Evolutionary conservation across 2,797 vertebrate species (phyloP), one percentile per base, ranked within the genome.

Genomic region (Enteromius anoplus): DNA sequence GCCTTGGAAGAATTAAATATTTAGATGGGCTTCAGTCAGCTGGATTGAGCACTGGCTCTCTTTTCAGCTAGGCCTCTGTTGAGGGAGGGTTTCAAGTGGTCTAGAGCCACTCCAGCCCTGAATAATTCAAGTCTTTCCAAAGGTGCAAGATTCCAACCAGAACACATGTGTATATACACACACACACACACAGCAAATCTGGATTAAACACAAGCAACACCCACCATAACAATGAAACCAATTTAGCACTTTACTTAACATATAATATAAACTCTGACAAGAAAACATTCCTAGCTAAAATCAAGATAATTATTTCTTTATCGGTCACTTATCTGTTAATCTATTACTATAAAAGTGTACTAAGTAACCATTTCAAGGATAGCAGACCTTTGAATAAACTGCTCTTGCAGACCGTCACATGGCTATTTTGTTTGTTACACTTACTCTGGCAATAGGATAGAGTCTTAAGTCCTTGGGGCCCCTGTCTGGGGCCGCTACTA

Each of bases 41-140:
- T 51, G 81, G 81, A 76, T 72, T 60, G 45, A 84, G 82, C 75
- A n/a, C 40, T 68, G 84, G 75, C 65, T 86, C 84, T 72, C 62
- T 69, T 85, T 83, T 71, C 81, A 82, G 40, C 58, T 32, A 7
- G 72, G 78, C 51, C 75, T 75, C 78, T 72, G 68, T 29, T 58
- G 62, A 51, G 75, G 53, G 32, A 83, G 78, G 72, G 83, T 83
- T 76, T 70, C 75, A 81, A 65, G 55, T 58, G 62, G 72, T 85
- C 83, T 62, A 62, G 45, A 86, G 79, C 58, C 80, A 73, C 88
- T 85, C 58, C 76, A 84, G 81, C 45, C 21, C 64, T 90, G 81
- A 90, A 90, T 90, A 81, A 90, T 88, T 86, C 70, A 87, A 85
- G 19, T 49, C 58, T 85, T 86, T 84, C 65, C 60, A 75, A 68